Conservation (phyloP, 1,140 invertebrate species). For the Drosophila nannoptera region DNA sequence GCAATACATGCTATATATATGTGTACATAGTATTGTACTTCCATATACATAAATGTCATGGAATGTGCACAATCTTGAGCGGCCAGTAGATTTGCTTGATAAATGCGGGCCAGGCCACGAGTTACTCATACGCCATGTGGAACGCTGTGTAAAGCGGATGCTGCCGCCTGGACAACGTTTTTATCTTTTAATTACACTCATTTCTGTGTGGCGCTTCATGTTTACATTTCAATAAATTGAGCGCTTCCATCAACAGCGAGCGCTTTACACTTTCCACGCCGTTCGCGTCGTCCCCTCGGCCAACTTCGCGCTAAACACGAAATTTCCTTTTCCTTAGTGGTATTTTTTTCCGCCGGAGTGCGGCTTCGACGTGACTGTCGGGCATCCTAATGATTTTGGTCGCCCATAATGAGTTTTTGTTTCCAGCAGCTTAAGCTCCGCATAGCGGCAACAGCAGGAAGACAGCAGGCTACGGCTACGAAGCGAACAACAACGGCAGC, state of each 20-base stretch:
- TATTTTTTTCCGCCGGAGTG: constrained; percentile 42
- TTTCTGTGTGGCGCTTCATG: constrained; percentile 56
- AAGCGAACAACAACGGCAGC: constrained; percentile 46
- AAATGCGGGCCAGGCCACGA: constrained; percentile 12
- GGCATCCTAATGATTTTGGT: constrained; percentile 66
- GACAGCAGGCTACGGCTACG: constrained; percentile 1
- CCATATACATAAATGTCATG: constrained; percentile 28
- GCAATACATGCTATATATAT: constrained; percentile 1
- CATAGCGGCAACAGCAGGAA: constrained; percentile 35
- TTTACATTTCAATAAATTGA: constrained; percentile 76
- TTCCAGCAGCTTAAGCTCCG: constrained; percentile 72
- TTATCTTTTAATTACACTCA: constrained; percentile 70
- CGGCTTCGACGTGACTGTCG: constrained; percentile 21
- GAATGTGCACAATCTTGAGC: background rate
- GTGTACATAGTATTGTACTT: constrained; percentile 17
- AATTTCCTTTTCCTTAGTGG: constrained; percentile 41
- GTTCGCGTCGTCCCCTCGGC: constrained; percentile 5
- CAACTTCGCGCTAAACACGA: background rate
- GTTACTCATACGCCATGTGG: constrained; percentile 54
- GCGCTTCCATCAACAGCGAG: constrained; percentile 49
- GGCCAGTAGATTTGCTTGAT: constrained; percentile 40
- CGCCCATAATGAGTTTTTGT: constrained; percentile 74
- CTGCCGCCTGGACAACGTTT: constrained; percentile 35
- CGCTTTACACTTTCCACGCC: constrained; percentile 5
- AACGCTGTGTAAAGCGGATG: background rate